phyloP scores from a whole-genome alignment of 2,797 vertebrate species.

The Remorina albescens region DNA sequence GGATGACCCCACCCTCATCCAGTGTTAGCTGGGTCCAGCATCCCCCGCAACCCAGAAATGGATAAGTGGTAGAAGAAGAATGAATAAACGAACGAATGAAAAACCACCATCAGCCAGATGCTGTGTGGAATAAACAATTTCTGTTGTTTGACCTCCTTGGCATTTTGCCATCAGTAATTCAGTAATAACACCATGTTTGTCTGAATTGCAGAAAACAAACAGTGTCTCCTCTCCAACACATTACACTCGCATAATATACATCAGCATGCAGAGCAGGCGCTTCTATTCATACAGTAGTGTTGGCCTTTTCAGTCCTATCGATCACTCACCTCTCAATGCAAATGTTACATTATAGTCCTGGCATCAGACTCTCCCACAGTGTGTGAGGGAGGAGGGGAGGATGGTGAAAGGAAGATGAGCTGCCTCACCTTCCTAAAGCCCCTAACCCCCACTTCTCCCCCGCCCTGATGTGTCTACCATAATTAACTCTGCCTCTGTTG shows the following conservation, averaged over 20 bases:
- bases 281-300: constrained; percentile 4
- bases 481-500: constrained; percentile 68
- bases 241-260: constrained; percentile 1
- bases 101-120: not conserved
- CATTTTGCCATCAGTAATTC: constrained; percentile 10
- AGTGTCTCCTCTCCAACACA: not conserved
- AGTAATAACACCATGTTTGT: not conserved
- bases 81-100: not conserved
- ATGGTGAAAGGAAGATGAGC: not conserved
- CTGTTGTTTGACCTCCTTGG: not conserved
- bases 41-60: too few relatives aligned
- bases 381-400: constrained; percentile 4
- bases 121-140: not conserved
- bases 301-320: constrained; percentile 37
- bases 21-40: too few relatives aligned
- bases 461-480: constrained; percentile 50
- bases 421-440: too few relatives aligned
- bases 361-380: constrained; percentile 20
- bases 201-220: too few relatives aligned
- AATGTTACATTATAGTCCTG: constrained; percentile 4
- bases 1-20: too few relatives aligned
- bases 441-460: constrained; percentile 9
- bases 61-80: not conserved
- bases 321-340: constrained; percentile 21
- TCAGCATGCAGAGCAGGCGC: not conserved